phyloP scores from a whole-genome alignment of 2,888 invertebrate genomes.

The Heliothis peltigera region DNA sequence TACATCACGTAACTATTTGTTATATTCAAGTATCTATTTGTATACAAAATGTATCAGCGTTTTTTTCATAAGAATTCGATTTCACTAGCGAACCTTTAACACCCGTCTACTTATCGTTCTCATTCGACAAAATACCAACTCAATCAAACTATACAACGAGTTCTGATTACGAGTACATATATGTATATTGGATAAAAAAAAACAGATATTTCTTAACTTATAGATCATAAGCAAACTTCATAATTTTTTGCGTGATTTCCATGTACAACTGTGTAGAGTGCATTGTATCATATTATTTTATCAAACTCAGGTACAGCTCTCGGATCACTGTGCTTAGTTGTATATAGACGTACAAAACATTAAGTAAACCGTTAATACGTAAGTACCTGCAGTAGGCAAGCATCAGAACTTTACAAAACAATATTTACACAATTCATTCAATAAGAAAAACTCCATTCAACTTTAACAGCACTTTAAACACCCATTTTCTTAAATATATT shows the following conservation, averaged over 20 bases:
- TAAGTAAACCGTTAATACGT: conserved; percentile 48
- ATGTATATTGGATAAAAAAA: too few species aligned
- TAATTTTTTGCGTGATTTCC: conserved; percentile 1
- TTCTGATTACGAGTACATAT: conserved; percentile 13
- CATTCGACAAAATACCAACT: conserved; percentile 37
- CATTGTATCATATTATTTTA: conserved; percentile 36
- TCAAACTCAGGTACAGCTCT: conserved; percentile 46
- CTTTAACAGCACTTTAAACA: conserved; percentile 55
- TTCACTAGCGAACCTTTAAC: conserved; percentile 47
- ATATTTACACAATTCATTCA: conserved; percentile 39
- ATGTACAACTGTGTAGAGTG: conserved; percentile 3
- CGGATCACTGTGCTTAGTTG: conserved; percentile 21
- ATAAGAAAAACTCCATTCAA: conserved; percentile 36
- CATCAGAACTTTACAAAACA: conserved; percentile 37
- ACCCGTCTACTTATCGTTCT: conserved; percentile 20
- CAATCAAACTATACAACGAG: conserved; percentile 7
- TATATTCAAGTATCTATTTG: conserved; percentile 56
- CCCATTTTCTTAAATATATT: conserved; percentile 54
- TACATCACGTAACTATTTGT: conserved; percentile 52
- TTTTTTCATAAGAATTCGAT: conserved; percentile 65
- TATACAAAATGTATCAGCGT: conserved; percentile 66
- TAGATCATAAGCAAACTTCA: conserved; percentile 12
- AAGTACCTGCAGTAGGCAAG: conserved; percentile 43
- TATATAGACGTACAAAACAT: conserved; percentile 33
- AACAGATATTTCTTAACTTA: too few species aligned